A percentile compares a stretch with the other conserved stretches of the same genome.
Conservation (phyloP, 2,797 vertebrate species). For the Tadarida brasiliensis region DNA sequence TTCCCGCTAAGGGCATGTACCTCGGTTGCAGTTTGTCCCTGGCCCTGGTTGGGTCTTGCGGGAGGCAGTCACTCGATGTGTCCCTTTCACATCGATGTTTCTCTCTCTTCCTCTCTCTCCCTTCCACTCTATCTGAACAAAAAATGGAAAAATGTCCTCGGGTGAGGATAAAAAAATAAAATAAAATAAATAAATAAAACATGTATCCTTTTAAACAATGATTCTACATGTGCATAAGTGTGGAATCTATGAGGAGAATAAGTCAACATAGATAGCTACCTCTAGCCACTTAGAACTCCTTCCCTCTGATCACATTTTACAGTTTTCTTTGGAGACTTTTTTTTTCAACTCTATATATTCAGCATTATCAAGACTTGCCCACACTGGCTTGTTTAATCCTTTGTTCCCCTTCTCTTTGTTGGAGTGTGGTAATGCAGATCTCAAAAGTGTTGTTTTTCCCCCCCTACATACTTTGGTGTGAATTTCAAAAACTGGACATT, state of each 20-base stretch:
- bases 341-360: background rate
- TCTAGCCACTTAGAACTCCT: background rate
- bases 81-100: no score
- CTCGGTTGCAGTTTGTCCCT: no score
- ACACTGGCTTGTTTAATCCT: background rate
- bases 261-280: background rate
- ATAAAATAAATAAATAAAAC: no score
- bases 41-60: no score
- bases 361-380: background rate
- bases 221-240: background rate
- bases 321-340: constrained; percentile 5
- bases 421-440: background rate
- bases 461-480: background rate
- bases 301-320: background rate
- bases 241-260: background rate
- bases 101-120: no score
- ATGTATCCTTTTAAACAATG: background rate
- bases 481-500: background rate
- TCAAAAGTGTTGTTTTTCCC: background rate
- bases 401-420: background rate
- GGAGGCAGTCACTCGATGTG: no score
- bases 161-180: no score
- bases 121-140: no score
- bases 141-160: no score
- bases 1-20: no score